Evolutionary conservation across 2,797 vertebrate species (phyloP).

Genomic region (Heliangelus exortis): DNA sequence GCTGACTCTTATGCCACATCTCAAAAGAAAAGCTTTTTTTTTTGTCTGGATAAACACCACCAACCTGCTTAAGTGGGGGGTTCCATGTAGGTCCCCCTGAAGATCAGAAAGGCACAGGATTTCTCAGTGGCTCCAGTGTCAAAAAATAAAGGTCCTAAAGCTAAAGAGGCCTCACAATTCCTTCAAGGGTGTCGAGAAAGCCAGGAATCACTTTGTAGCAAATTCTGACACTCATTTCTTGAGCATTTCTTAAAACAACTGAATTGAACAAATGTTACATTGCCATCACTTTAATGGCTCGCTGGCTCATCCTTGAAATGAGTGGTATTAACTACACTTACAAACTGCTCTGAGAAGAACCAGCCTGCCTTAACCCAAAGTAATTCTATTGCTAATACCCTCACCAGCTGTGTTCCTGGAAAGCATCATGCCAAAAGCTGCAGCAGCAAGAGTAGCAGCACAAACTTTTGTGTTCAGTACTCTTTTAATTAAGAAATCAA

Average conservation of each 20-base stretch:
- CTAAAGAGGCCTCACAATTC: neutral
- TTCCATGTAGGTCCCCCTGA: neutral
- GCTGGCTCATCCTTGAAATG: neutral
- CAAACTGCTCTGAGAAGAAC: neutral
- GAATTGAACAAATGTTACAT: neutral
- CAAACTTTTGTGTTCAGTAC: neutral
- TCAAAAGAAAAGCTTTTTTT: neutral
- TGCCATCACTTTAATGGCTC: neutral
- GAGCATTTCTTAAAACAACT: neutral
- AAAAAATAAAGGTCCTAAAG: neutral
- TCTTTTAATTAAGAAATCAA: constrained; percentile 13
- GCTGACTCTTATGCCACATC: neutral
- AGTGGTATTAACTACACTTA: neutral
- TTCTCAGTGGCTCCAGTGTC: neutral
- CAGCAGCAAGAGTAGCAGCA: neutral
- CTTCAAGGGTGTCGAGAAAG: neutral
- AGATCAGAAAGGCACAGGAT: neutral
- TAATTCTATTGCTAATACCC: neutral
- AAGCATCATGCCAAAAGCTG: neutral
- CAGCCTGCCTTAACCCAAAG: neutral
- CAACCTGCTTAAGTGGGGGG: neutral
- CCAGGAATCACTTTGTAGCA: neutral
- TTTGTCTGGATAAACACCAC: neutral
- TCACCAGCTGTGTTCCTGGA: neutral
- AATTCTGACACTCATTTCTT: neutral